Evolutionary conservation across 2,797 vertebrate genomes (phyloP), one percentile per base, ranked within the genome.

Genomic region (Yasuhikotakia modesta): DNA sequence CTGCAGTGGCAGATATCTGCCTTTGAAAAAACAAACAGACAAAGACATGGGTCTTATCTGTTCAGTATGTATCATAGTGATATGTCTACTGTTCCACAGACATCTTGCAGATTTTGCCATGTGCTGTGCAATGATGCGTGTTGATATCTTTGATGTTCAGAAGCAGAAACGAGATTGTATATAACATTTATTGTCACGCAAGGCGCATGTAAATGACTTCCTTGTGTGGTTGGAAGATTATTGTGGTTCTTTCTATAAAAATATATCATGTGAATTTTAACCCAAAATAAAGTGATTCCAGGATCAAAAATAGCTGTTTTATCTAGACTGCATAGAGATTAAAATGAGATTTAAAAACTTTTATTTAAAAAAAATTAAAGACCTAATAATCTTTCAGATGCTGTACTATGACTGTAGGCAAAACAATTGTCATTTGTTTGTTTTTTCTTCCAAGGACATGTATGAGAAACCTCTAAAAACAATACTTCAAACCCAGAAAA

Each of bases 31-130:
- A 83, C 80, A 82, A 84, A 73, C 70, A 61, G 73, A 82, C 78
- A 72, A 80, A 85, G 76, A 77, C 81, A 69, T 76, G 67, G 61
- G 45, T 84, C 80, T 84, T 86, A 86, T 86, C 85, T 75, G 13
- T 12, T 32, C 3, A 6, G 19, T 52, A 83, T 84, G 58, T 64
- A 66, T 82, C 64, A 68, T 19, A 71, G 67, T 58, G 86, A 86
- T 79, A 61, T 82, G 79, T 80, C 82, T 85, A 52, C 77, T 24
- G 67, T 67, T 70, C 76, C 65, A 73, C 57, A 55, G 45, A 73
- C 27, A 46, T 45, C 66, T 70, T 50, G n/a, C 58, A 79, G 67
- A 72, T 76, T 73, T 50, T 69, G 22, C 21, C 17, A 61, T 76
- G 63, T 71, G 68, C 69, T n/a, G n/a, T 52, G 69, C 30, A 57